These are phyloP conservation scores for Typhlomys cinereus DNA, from an alignment of 2,113 vertebrate species.

Conservation along the genomic window DNA sequence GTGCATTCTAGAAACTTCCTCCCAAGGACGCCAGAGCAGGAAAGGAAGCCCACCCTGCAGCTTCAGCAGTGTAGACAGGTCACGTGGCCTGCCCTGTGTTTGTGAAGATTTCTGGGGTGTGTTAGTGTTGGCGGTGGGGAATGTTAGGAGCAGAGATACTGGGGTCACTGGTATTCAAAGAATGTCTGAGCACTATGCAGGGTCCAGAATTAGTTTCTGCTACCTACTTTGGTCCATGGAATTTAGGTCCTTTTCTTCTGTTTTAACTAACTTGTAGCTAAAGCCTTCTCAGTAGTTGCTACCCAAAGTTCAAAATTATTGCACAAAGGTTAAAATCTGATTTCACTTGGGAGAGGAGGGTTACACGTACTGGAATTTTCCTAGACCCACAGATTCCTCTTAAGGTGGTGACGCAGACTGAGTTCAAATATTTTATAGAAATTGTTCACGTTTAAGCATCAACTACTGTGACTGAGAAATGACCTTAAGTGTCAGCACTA, in stretches of 20 bases:
- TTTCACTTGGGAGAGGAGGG: background rate
- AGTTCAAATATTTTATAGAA: background rate
- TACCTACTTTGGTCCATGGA: background rate
- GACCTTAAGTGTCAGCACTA: background rate
- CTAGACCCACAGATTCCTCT: background rate
- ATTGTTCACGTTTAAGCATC: background rate
- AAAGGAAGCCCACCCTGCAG: constrained; percentile 60
- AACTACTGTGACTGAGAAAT: background rate
- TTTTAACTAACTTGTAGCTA: constrained; percentile 12
- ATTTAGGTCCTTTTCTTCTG: background rate
- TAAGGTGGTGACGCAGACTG: background rate
- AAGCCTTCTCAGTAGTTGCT: constrained; percentile 38
- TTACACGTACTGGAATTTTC: background rate
- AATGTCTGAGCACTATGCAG: constrained; percentile 50
- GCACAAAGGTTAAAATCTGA: constrained; percentile 39
- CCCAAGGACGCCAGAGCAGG: constrained; percentile 56
- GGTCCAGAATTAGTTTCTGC: constrained; percentile 71
- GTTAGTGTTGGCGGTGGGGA: constrained; percentile 41
- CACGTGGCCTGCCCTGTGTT: constrained; percentile 64
- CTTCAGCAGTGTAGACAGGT: constrained; percentile 51
- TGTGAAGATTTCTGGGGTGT: constrained; percentile 44
- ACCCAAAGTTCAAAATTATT: constrained; percentile 26
- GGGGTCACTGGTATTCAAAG: constrained; percentile 27
- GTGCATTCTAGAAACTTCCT: background rate
- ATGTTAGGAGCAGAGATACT: background rate